Conservation (phyloP, 2,113 vertebrate species). For the Poicephalus meyeri region DNA sequence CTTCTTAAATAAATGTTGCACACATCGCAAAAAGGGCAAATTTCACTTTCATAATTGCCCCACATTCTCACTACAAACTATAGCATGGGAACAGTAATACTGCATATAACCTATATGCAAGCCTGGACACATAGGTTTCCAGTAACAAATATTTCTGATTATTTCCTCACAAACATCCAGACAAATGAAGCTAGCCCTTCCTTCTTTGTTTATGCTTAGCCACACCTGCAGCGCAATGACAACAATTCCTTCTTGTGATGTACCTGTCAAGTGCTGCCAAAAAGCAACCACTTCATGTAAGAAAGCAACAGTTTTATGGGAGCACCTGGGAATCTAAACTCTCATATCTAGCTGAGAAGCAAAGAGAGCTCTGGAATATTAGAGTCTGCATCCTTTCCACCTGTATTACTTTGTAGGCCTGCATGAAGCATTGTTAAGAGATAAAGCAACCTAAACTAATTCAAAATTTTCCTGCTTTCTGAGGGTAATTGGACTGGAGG, state of each 20-base stretch:
- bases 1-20: conserved; percentile 54
- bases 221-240: neutral
- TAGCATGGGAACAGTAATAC: neutral
- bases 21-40: conserved; percentile 46
- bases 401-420: neutral
- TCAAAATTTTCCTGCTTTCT: neutral
- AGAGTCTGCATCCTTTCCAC: neutral
- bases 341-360: neutral
- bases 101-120: neutral
- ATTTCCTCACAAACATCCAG: neutral
- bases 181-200: neutral
- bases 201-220: neutral
- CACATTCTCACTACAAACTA: neutral
- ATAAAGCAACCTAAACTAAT: neutral
- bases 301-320: neutral
- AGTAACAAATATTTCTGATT: neutral
- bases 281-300: accelerated
- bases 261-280: neutral
- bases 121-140: neutral
- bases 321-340: neutral
- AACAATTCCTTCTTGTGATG: neutral
- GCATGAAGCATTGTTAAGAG: neutral
- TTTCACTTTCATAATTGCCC: conserved; percentile 42
- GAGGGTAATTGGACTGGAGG: neutral
- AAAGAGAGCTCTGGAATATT: neutral